Evolutionary conservation across 1,140 invertebrate genomes (phyloP).

Genomic region (Macrocentrus cingulum): DNA sequence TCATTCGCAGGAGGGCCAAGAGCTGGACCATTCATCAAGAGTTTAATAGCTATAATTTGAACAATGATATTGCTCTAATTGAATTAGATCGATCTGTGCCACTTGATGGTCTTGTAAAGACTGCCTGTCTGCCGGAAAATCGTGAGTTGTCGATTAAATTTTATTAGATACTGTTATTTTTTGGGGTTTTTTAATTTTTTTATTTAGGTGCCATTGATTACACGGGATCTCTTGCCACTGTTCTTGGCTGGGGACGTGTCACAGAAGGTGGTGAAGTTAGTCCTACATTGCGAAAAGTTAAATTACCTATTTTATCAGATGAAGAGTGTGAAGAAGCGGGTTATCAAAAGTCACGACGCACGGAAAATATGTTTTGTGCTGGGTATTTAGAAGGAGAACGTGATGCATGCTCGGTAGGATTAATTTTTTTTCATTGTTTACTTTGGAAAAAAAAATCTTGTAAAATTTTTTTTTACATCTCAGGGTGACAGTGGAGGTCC

Average conservation of each 20-base stretch:
- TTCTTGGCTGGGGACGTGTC: constrained; percentile 76
- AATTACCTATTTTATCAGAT: constrained; percentile 63
- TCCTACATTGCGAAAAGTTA: constrained; percentile 62
- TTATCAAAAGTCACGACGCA: constrained; percentile 63
- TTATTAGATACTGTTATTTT: constrained; percentile 4
- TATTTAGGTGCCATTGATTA: constrained; percentile 60
- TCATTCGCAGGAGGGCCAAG: constrained; percentile 50
- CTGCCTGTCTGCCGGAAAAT: constrained; percentile 71
- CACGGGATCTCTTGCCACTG: constrained; percentile 66
- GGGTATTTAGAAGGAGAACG: constrained; percentile 69
- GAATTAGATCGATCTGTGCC: constrained; percentile 68
- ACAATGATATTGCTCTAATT: constrained; percentile 82
- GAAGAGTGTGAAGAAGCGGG: constrained; percentile 62
- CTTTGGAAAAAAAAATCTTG: constrained; percentile 6
- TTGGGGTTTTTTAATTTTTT: background rate
- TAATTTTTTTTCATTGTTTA: constrained; percentile 8
- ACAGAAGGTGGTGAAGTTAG: constrained; percentile 66
- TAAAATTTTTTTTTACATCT: constrained; percentile 19
- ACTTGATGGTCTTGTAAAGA: constrained; percentile 63
- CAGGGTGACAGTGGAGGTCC: constrained; percentile 64
- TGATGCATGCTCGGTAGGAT: constrained; percentile 74
- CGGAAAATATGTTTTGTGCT: constrained; percentile 78
- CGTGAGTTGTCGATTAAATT: constrained; percentile 53
- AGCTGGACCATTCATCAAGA: constrained; percentile 64
- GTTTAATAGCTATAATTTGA: constrained; percentile 70